These are phyloP conservation scores for Arge pagana DNA, from an alignment of 2,888 invertebrate genomes.

Conservation along the genomic window DNA sequence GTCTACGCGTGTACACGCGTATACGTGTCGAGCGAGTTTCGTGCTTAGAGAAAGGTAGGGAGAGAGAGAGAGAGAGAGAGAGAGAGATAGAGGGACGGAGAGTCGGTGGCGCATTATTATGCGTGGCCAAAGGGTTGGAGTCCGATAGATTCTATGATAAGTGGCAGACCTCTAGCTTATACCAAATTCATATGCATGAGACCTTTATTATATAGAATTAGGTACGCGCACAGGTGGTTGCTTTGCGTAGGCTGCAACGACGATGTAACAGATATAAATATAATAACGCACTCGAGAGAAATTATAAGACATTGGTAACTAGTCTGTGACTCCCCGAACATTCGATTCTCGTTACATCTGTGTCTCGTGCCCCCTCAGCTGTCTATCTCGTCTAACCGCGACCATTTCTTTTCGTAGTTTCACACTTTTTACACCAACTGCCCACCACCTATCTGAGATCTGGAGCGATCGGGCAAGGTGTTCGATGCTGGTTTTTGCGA, in stretches of 20 bases:
- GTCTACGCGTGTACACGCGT: too few relatives aligned
- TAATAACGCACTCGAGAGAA: not conserved
- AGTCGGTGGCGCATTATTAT: constrained; percentile 27
- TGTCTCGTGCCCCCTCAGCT: too few relatives aligned
- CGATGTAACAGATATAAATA: constrained; percentile 11
- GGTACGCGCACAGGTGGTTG: constrained; percentile 57
- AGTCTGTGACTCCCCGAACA: too few relatives aligned
- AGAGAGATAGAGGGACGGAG: constrained; percentile 1
- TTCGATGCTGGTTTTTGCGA: too few relatives aligned
- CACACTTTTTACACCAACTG: too few relatives aligned
- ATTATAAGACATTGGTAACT: not conserved
- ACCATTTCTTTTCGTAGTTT: too few relatives aligned
- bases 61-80: not conserved
- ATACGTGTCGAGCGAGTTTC: too few relatives aligned
- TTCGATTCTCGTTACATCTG: too few relatives aligned
- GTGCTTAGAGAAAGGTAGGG: not conserved
- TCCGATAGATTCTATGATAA: constrained; percentile 50
- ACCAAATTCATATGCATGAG: constrained; percentile 54
- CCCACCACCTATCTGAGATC: too few relatives aligned
- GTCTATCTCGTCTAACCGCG: too few relatives aligned
- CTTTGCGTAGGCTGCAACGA: constrained; percentile 34
- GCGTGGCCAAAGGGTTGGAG: constrained; percentile 42
- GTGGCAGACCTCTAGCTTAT: constrained; percentile 36
- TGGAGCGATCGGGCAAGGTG: too few relatives aligned
- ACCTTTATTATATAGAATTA: constrained; percentile 56